These are phyloP conservation scores for Drosophila picticornis DNA, from an alignment of 2,888 invertebrate species.

Conservation along the genomic window DNA sequence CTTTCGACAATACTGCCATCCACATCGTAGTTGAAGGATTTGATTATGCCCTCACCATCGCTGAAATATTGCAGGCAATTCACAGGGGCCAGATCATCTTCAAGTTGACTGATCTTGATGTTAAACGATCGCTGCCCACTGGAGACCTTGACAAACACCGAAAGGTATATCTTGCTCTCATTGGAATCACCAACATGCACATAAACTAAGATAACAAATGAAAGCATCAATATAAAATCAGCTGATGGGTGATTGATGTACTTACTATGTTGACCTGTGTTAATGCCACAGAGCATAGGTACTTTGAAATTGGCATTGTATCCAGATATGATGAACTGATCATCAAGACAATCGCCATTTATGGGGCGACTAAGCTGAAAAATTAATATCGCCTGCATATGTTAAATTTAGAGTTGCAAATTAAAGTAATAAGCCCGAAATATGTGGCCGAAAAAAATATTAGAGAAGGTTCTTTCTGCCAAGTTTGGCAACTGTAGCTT, in stretches of 20 bases:
- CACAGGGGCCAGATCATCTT: constrained; percentile 86
- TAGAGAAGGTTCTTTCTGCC: too few relatives aligned
- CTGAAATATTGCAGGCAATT: constrained; percentile 90
- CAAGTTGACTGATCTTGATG: constrained; percentile 87
- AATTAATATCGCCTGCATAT: not conserved
- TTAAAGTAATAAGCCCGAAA: not conserved
- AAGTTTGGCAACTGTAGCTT: too few relatives aligned
- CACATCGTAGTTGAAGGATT: constrained; percentile 90
- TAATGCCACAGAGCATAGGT: constrained; percentile 91
- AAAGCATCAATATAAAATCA: not conserved
- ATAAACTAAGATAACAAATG: constrained; percentile 87
- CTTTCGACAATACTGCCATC: constrained; percentile 87
- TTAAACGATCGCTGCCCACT: constrained; percentile 87
- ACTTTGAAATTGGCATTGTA: constrained; percentile 89
- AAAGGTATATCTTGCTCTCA: constrained; percentile 88
- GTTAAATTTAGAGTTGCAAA: not conserved
- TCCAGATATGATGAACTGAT: constrained; percentile 90
- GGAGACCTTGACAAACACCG: constrained; percentile 87
- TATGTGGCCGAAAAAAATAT: too few relatives aligned
- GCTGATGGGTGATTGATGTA: not conserved
- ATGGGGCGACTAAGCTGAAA: constrained; percentile 89
- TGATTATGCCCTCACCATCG: constrained; percentile 87
- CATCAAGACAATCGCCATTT: constrained; percentile 89
- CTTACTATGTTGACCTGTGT: constrained; percentile 91
- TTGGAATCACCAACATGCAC: constrained; percentile 88